Base-by-base conservation (phyloP, 2,797 vertebrate species). In the Sebastes variabilis region DNA sequence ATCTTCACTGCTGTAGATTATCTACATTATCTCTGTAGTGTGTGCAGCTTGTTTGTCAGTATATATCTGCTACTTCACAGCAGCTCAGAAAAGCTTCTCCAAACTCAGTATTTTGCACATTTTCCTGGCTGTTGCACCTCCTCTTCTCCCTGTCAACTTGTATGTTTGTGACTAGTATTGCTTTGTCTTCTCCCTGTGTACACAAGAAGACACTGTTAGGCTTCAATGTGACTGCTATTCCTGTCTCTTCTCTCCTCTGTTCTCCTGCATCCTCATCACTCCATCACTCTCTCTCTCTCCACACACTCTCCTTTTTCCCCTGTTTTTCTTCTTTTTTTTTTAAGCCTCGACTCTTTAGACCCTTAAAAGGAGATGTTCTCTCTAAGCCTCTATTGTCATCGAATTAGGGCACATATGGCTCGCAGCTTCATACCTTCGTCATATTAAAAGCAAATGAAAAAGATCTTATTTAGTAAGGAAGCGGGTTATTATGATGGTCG, bases 321-420 rank as follows among this genome's bases (percentile, higher is more conserved):
- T 11, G 7, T 74, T 81, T 84, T 79, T 65, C 32, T 46, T 30
- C 24, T 16, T 36, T 52, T 36, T 77, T 79, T 58, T 52, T 52
- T 59, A 73, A 62, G 78, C 49, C 77, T 89, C 8, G 76, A 67
- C 71, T 81, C 58, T 75, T 84, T 84, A 78, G 69, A 89, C 67
- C 90, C 92, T 89, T 92, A 92, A 91, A 93, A 93, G 91, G 92
- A 92, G 77, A 89, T 88, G 75, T 94, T 92, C 88, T 81, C 82
- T 65, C 82, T 67, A 56, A 79, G 83, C 72, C 64, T 73, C 49
- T 69, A 78, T 86, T 88, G 85, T 87, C 82, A 86, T 82, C 6
- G 8, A 85, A 89, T 89, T 81, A 68, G 86, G 76, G 72, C 87
- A 79, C 89, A 89, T 79, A 38, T 93, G 88, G 88, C 79, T 87